A percentile compares a stretch with the other conserved stretches of the same genome.
Evolutionary conservation across 2,888 invertebrate species (phyloP).

Genomic region (Clanis bilineata): DNA sequence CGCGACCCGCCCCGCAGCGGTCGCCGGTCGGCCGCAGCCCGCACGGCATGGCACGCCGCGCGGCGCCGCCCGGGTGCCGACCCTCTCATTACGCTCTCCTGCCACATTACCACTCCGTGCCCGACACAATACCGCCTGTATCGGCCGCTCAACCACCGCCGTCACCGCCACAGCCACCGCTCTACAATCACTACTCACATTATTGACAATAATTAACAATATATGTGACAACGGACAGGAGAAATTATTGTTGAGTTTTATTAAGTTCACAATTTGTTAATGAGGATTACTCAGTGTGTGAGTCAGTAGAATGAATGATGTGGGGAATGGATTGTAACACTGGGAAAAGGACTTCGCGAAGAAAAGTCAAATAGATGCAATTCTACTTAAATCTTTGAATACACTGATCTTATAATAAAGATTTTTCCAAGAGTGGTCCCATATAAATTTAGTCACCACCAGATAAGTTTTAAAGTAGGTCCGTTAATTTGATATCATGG

Average conservation of each 20-base stretch:
- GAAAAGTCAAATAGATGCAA: too few species aligned
- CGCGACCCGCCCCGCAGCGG: conserved; percentile 55
- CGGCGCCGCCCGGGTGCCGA: conserved; percentile 57
- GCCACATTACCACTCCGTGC: conserved; percentile 48
- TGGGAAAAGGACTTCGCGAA: too few species aligned
- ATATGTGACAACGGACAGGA: neutral
- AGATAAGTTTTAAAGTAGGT: too few species aligned
- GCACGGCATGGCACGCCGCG: conserved; percentile 51
- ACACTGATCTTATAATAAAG: too few species aligned
- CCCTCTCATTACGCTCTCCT: conserved; percentile 74
- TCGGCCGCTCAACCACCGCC: neutral
- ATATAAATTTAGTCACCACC: too few species aligned
- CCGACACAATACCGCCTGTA: conserved; percentile 16
- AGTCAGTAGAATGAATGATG: too few species aligned
- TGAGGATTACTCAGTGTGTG: too few species aligned
- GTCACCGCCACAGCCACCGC: neutral
- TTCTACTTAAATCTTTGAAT: too few species aligned
- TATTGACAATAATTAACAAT: neutral
- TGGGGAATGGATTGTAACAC: too few species aligned
- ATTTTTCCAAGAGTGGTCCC: too few species aligned
- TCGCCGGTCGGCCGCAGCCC: conserved; percentile 48
- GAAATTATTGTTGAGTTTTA: neutral
- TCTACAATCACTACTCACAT: neutral
- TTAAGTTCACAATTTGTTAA: too few species aligned
- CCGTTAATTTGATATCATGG: too few species aligned